Conservation (phyloP, 2,113 vertebrate genomes). For the Meriones unguiculatus region DNA sequence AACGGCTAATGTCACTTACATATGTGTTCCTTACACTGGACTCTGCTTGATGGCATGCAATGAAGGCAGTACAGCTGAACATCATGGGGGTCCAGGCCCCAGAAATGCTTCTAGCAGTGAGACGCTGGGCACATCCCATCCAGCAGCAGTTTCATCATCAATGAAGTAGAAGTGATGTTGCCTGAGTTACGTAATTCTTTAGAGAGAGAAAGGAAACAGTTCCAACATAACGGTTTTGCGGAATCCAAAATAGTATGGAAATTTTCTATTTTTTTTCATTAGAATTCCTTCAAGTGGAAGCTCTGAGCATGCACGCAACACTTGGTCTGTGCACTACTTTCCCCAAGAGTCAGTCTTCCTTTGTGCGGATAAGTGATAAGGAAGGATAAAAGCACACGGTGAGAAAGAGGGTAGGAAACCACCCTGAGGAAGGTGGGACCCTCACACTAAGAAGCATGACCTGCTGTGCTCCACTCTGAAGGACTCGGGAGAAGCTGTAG, state of each 20-base stretch:
- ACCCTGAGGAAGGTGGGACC: neutral
- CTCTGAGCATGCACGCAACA: neutral
- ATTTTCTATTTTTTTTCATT: conserved; percentile 29
- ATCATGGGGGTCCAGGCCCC: neutral
- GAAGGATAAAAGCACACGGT: neutral
- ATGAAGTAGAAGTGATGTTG: neutral
- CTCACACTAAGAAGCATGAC: neutral
- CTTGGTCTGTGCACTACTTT: neutral
- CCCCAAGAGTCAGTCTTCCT: neutral
- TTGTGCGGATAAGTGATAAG: neutral
- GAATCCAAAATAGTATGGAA: conserved; percentile 21
- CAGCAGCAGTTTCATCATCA: conserved; percentile 1
- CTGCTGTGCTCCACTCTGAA: neutral
- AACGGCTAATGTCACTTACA: conserved; percentile 33
- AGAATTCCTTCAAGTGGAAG: neutral
- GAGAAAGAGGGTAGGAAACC: neutral
- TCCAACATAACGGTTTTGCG: conserved; percentile 24
- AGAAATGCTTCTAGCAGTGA: neutral
- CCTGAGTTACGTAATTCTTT: neutral
- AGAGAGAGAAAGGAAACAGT: conserved; percentile 39
- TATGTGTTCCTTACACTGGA: conserved; percentile 21
- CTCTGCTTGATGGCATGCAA: neutral
- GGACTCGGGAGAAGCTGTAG: neutral
- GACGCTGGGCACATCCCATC: neutral
- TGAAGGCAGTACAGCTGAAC: neutral